Base-by-base conservation (phyloP, 37 sponge, comb jelly and placozoan species). In the Dysidea cf. avara region DNA sequence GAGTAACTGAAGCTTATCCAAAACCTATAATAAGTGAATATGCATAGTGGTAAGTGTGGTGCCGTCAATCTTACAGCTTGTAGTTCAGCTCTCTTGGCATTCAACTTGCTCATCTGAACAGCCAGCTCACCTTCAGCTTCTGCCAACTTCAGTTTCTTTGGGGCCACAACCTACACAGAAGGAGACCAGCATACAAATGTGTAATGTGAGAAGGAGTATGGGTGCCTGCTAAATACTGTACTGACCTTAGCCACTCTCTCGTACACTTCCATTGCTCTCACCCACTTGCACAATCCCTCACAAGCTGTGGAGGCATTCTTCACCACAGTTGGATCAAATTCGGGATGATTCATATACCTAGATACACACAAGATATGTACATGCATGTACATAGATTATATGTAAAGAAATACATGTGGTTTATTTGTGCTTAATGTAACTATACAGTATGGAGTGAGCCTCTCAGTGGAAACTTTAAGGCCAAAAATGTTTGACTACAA, bases 221-320 rank as follows among this genome's bases (percentile, higher is more conserved):
- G 13, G 16, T 49, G 16, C 16, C 16, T 49, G 16, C 52, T 13
- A 18, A 49, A 16, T 49, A 49, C 52, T 31, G 7, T 5, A n/a
- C 56, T 71, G 12, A 80, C 87, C 77, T 91, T 97, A 33, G 99
- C 99, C 49, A 97, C 99, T 57, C 99, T 78, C 64, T 97, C 99
- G 39, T 97, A 97, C 47, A 91, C 92, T 33, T 97, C 99, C 94
- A 97, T 97, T 25, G 99, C 99, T 18, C 91, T 60, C 22, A 94
- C 94, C 99, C 99, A 97, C 69, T 89, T 74, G 58, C 99, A 97
- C 63, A 97, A 75, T 11, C 99, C 99, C 73, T 97, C 94, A 65
- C 92, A 90, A 7, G 99, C 99, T 71, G 83, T 80, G 5, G 99
- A 97, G 0, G 90, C 92, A 53, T 87, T 82, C 65, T 86, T 85